phyloP scores from a whole-genome alignment of 2,797 vertebrate genomes.

The Champsocephalus esox region DNA sequence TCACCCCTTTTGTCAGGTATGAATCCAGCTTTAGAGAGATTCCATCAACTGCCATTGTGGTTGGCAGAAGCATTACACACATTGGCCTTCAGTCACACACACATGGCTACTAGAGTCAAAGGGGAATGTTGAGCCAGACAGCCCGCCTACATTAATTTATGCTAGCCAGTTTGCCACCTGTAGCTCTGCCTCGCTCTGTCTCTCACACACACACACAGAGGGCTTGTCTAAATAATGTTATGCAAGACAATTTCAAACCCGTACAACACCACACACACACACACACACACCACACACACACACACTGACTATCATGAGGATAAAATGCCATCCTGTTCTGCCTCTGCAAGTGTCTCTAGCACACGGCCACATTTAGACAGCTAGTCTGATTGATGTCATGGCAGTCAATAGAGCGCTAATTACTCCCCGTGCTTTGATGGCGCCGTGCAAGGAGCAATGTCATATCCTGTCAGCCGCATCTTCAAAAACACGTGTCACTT shows the following conservation, averaged over 20 bases:
- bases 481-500: constrained; percentile 90
- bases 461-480: constrained; percentile 77
- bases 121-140: constrained; percentile 47
- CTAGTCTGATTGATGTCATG: constrained; percentile 84
- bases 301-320: constrained; percentile 48
- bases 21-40: constrained; percentile 28
- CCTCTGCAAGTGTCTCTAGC: constrained; percentile 36
- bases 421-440: constrained; percentile 77
- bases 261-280: constrained; percentile 5
- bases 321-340: constrained; percentile 55
- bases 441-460: constrained; percentile 64
- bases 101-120: constrained; percentile 52
- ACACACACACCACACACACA: constrained; percentile 20
- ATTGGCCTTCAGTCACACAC: constrained; percentile 38
- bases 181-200: constrained; percentile 26
- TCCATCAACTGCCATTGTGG: constrained; percentile 33
- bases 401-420: constrained; percentile 82
- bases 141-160: constrained; percentile 58
- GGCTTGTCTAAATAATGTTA: constrained; percentile 62
- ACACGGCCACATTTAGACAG: constrained; percentile 68
- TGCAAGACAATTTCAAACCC: constrained; percentile 47
- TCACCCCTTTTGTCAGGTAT: constrained; percentile 17
- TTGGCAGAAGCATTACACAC: constrained; percentile 43
- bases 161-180: constrained; percentile 65
- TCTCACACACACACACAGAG: constrained; percentile 5